Conservation (phyloP, 2,113 vertebrate species). For the Anhinga anhinga region DNA sequence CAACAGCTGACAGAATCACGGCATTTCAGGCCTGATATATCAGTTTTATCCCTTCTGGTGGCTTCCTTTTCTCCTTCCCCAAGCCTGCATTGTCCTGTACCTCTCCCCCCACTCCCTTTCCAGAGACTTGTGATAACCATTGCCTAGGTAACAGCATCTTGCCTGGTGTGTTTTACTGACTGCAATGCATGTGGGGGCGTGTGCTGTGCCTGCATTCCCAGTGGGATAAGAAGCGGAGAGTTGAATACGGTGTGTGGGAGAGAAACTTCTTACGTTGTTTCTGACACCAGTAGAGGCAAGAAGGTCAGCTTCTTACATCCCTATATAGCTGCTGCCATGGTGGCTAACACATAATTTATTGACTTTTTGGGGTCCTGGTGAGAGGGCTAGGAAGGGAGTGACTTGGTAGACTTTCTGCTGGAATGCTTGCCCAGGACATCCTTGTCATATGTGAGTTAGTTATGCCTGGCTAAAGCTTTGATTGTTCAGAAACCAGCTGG, state of each 20-base stretch:
- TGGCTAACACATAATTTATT: neutral
- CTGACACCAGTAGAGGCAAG: neutral
- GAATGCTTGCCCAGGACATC: accelerated
- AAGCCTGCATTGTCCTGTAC: neutral
- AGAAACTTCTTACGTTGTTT: neutral
- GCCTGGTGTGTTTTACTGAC: constrained; percentile 38
- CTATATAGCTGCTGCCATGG: neutral
- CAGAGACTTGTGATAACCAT: constrained; percentile 34
- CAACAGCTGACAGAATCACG: neutral
- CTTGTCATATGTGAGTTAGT: neutral
- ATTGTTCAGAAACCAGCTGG: neutral
- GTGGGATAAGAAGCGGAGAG: constrained; percentile 45
- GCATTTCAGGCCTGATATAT: neutral
- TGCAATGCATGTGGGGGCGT: constrained; percentile 39
- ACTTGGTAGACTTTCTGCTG: accelerated
- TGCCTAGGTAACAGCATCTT: constrained; percentile 67
- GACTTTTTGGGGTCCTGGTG: neutral
- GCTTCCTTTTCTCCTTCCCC: neutral
- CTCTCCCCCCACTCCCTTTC: neutral
- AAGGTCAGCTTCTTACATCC: neutral
- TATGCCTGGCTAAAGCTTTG: neutral
- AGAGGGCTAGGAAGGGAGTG: neutral
- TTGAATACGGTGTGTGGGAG: constrained; percentile 25
- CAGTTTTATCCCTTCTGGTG: neutral
- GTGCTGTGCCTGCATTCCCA: constrained; percentile 58